Evolutionary conservation across 2,888 invertebrate genomes (phyloP).

Genomic region (Lasioglossum vierecki): DNA sequence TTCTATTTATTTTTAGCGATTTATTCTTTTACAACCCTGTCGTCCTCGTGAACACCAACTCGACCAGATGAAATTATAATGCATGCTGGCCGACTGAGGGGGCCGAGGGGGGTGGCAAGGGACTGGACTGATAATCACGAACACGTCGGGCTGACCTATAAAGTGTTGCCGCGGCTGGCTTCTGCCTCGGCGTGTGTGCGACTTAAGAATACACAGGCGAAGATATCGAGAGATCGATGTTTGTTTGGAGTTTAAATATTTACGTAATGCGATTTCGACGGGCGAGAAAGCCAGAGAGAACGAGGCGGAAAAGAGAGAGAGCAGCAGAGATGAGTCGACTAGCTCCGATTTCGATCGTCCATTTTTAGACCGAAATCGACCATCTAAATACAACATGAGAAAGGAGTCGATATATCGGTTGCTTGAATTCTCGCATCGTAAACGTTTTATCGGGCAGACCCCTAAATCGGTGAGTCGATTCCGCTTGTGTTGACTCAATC

Average conservation of each 20-base stretch:
- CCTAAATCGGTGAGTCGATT: not conserved
- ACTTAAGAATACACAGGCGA: conserved; percentile 46
- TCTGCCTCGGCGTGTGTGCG: conserved; percentile 28
- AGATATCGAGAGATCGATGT: conserved; percentile 35
- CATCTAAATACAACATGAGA: not conserved
- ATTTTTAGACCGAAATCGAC: conserved; percentile 13
- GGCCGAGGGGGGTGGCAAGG: not conserved
- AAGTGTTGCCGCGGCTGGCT: conserved; percentile 40
- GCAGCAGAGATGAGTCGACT: not conserved
- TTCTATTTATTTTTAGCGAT: conserved; percentile 54
- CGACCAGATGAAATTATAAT: conserved; percentile 60
- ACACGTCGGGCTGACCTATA: conserved; percentile 53
- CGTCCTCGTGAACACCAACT: conserved; percentile 55
- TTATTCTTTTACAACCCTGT: conserved; percentile 55
- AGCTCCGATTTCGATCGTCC: not conserved
- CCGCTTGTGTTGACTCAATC: not conserved
- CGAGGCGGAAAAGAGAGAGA: not conserved
- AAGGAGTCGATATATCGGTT: not conserved
- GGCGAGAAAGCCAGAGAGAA: not conserved
- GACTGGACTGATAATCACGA: conserved; percentile 51
- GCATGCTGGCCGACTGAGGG: conserved; percentile 27
- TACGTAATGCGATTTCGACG: conserved; percentile 23
- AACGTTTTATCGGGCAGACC: not conserved
- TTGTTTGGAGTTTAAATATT: conserved; percentile 45
- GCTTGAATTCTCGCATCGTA: not conserved